Conservation (phyloP, 2,888 invertebrate genomes). For the Papilio gigon region DNA sequence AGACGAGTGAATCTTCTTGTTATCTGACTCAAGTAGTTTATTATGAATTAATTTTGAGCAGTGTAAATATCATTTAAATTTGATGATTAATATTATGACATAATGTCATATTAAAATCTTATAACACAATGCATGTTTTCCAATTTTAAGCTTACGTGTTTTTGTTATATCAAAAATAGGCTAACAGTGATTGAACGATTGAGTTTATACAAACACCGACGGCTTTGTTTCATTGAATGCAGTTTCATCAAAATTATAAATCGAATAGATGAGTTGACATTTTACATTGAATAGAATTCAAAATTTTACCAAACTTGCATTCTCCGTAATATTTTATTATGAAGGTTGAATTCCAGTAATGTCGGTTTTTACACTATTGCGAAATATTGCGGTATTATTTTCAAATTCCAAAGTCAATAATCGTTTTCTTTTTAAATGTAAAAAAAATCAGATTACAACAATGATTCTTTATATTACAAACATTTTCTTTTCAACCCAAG, state of each 20-base stretch:
- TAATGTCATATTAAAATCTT: not conserved
- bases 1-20: not conserved
- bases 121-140: not conserved
- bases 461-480: too few relatives aligned
- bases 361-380: not conserved
- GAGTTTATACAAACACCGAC: not conserved
- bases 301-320: not conserved
- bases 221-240: not conserved
- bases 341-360: not conserved
- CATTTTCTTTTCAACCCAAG: too few relatives aligned
- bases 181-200: not conserved
- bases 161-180: not conserved
- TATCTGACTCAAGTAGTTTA: not conserved
- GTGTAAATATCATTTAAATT: too few relatives aligned
- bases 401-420: not conserved
- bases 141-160: not conserved
- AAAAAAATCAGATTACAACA: too few relatives aligned
- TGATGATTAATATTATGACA: too few relatives aligned
- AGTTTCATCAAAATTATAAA: slow-evolving; percentile 1
- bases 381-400: not conserved
- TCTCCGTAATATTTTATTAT: not conserved
- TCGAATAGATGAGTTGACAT: not conserved
- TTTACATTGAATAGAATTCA: not conserved
- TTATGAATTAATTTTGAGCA: not conserved
- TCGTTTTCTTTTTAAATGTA: too few relatives aligned